A percentile compares a stretch with the other conserved stretches of the same genome.
These are phyloP conservation scores for Lutraria rhynchaena DNA, from an alignment of 1,140 invertebrate species.

Conservation along the genomic window DNA sequence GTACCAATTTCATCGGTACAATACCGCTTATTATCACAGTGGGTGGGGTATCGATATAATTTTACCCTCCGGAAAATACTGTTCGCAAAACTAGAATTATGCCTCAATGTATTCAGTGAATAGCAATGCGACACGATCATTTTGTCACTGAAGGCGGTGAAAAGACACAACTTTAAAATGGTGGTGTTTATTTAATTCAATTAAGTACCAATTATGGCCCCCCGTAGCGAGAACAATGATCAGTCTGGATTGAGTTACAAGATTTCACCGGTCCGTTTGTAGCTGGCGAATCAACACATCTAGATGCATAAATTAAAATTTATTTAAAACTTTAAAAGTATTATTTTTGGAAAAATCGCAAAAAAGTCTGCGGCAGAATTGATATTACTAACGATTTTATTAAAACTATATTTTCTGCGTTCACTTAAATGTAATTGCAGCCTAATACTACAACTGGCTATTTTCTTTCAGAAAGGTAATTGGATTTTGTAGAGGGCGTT, in stretches of 20 bases:
- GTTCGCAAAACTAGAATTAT: constrained; percentile 35
- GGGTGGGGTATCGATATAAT: constrained; percentile 60
- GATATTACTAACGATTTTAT: no score
- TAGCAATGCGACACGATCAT: constrained; percentile 25
- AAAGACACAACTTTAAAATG: constrained; percentile 55
- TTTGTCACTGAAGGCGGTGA: constrained; percentile 50
- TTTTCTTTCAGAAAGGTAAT: constrained; percentile 45
- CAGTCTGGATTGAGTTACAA: constrained; percentile 37
- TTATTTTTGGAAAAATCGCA: no score
- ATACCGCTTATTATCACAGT: constrained; percentile 56
- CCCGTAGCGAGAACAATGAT: constrained; percentile 34
- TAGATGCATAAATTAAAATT: no score
- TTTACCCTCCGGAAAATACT: constrained; percentile 39
- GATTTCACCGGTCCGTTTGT: constrained; percentile 26
- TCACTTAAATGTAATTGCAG: no score
- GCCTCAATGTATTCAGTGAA: constrained; percentile 45
- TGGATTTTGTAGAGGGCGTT: constrained; percentile 44
- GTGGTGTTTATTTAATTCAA: constrained; percentile 65
- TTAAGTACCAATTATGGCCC: constrained; percentile 58
- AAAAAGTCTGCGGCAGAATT: no score
- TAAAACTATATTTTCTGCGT: no score
- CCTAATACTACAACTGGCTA: not conserved
- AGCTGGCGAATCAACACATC: not conserved
- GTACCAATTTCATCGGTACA: constrained; percentile 47
- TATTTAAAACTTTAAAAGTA: no score